A percentile compares a stretch with the other conserved stretches of the same genome.
Conservation (phyloP, 2,113 vertebrate genomes). For the Amazona vittata region DNA sequence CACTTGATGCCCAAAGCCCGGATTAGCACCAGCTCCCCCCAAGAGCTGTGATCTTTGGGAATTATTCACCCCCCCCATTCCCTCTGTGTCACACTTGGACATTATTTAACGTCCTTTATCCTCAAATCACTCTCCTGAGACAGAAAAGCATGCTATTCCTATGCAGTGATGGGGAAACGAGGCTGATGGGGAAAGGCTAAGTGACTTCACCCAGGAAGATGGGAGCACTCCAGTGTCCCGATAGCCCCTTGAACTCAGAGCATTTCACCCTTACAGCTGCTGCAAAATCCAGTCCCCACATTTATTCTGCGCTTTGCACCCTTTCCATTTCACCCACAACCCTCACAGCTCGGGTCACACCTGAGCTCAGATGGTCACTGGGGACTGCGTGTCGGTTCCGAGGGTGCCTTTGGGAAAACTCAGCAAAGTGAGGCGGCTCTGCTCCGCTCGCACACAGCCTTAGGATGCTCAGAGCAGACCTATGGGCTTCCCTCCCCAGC, state of each 20-base stretch:
- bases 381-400: neutral
- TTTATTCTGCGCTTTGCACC: neutral
- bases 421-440: neutral
- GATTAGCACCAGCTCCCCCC: neutral
- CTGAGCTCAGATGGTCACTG: neutral
- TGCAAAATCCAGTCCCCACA: neutral
- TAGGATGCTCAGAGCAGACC: neutral
- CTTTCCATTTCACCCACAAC: neutral
- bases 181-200: neutral
- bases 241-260: neutral
- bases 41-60: neutral
- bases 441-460: neutral
- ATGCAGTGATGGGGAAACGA: rapidly evolving
- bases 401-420: neutral
- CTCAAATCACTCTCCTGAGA: neutral
- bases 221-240: rapidly evolving
- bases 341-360: neutral
- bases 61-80: neutral
- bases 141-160: neutral
- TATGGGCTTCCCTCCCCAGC: neutral
- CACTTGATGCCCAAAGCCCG: neutral
- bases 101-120: neutral
- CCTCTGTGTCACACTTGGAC: neutral
- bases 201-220: too few relatives aligned
- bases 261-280: neutral